Evolutionary conservation across 2,888 invertebrate genomes (phyloP).

Genomic region (Crocallis elinguaria): DNA sequence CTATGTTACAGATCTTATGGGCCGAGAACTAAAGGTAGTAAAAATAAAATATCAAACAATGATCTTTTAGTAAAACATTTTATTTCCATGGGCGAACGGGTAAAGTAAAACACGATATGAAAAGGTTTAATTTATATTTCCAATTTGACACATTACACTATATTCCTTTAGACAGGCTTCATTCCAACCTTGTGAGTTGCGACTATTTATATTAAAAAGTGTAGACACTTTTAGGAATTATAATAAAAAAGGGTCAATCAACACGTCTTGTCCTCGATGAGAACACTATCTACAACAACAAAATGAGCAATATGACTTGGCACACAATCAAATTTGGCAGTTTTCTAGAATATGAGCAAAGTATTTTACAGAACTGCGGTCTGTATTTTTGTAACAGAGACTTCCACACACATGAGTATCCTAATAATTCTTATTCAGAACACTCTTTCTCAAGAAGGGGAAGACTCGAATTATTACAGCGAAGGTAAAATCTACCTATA

Average conservation of each 20-base stretch:
- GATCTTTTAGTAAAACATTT: not conserved
- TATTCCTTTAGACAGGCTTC: no score
- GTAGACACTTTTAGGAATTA: not conserved
- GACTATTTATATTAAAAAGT: not conserved
- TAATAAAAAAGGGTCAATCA: not conserved
- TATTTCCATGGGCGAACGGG: not conserved
- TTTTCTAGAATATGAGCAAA: conserved; percentile 16
- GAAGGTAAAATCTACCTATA: not conserved
- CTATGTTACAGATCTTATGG: not conserved
- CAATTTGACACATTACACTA: conserved; percentile 6
- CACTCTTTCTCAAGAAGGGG: conserved; percentile 10
- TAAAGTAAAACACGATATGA: conserved; percentile 7
- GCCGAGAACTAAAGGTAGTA: not conserved
- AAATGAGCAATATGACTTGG: conserved; percentile 20
- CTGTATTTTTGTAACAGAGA: not conserved
- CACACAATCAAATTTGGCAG: conserved; percentile 16
- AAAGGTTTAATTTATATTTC: conserved; percentile 13
- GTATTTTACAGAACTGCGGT: not conserved
- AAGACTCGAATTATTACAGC: conserved; percentile 8
- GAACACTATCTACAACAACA: not conserved
- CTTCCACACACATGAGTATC: not conserved
- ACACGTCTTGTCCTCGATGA: not conserved
- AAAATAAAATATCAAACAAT: conserved; percentile 6
- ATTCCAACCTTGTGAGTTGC: no score
- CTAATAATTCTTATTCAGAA: conserved; percentile 9